Evolutionary conservation across 2,797 vertebrate genomes (phyloP).

Genomic region (Danio aesculapii): DNA sequence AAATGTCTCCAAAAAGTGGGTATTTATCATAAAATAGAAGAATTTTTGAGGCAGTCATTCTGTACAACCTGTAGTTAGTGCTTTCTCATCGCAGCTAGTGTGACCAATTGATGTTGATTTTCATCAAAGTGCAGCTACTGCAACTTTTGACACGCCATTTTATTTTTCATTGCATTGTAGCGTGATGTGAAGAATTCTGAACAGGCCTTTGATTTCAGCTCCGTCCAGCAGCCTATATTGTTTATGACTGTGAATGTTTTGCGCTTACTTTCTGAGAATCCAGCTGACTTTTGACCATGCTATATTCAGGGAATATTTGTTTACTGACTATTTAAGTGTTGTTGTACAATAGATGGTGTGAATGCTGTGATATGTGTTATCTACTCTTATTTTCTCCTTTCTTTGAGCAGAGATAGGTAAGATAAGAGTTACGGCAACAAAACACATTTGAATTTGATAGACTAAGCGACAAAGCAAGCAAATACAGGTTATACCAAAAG

Average conservation of each 20-base stretch:
- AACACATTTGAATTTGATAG: background rate
- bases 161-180: background rate
- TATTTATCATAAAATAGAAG: background rate
- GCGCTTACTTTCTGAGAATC: background rate
- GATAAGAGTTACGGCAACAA: background rate
- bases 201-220: background rate
- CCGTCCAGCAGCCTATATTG: background rate
- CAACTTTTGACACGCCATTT: background rate
- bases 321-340: background rate
- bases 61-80: background rate
- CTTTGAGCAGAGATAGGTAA: background rate
- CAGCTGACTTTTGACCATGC: background rate
- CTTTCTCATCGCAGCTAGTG: background rate
- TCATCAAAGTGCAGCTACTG: background rate
- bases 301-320: background rate
- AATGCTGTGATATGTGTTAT: background rate
- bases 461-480: background rate
- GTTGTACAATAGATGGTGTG: background rate
- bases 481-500: background rate
- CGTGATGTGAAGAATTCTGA: slow-evolving; percentile 4
- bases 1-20: background rate
- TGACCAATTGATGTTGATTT: slow-evolving; percentile 15
- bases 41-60: background rate
- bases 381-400: too few relatives aligned
- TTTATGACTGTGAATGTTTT: background rate